A percentile compares a stretch with the other conserved stretches of the same genome.
Evolutionary conservation across 2,888 invertebrate genomes (phyloP).

Genomic region (Drosophila anomalipes): DNA sequence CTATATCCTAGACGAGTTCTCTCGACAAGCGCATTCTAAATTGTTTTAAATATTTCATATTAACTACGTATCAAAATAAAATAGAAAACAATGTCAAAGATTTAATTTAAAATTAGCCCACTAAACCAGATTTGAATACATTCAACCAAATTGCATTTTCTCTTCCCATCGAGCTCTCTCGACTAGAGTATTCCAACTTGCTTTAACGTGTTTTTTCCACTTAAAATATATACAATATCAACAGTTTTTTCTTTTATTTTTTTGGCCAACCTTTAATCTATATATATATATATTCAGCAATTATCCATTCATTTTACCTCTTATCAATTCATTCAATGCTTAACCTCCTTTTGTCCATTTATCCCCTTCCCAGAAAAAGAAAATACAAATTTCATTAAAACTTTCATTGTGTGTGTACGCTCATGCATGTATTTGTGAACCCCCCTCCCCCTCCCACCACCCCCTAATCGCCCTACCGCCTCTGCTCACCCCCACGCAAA

Average conservation of each 20-base stretch:
- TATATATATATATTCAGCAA: not conserved
- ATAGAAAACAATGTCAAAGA: not conserved
- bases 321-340: constrained; percentile 6
- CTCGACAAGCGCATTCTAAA: not conserved
- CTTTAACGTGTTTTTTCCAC: not conserved
- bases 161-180: not conserved
- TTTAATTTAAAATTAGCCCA: not conserved
- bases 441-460: too few relatives aligned
- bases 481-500: constrained; percentile 8
- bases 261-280: not conserved
- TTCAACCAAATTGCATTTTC: not conserved
- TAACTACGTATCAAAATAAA: not conserved
- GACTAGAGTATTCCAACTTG: not conserved
- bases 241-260: not conserved
- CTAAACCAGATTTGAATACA: not conserved
- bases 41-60: not conserved
- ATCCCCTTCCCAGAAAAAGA: not conserved
- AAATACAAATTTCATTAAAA: constrained; percentile 28
- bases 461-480: not conserved
- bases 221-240: not conserved
- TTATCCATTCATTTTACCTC: constrained; percentile 25
- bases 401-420: constrained; percentile 31
- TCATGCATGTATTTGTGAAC: constrained; percentile 17
- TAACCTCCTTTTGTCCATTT: constrained; percentile 1
- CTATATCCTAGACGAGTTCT: not conserved